Base-by-base conservation (phyloP, 2,113 vertebrate genomes). In the Phoenicopterus ruber region DNA sequence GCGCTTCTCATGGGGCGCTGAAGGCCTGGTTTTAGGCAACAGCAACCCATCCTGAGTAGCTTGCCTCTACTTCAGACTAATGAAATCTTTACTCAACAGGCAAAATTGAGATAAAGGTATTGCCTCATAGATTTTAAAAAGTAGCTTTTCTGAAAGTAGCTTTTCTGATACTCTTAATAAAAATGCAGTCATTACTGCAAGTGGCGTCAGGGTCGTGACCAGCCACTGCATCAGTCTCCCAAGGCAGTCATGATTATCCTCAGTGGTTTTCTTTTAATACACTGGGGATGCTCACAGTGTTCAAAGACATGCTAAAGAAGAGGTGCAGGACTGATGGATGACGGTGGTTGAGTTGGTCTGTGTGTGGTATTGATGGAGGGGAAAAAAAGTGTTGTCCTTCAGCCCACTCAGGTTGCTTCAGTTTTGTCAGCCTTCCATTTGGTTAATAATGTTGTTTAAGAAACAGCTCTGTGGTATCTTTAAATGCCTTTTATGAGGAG, bases 251-350 rank as follows among this genome's bases (percentile, higher is more conserved):
- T 12, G 50, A 8, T 78, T 59, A 26, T 67, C 20, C 13, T 42
- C 17, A 2, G 40, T n/a, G 21, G 11, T 74, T 84, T 42, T n/a
- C 58, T 66, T 12, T 49, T 22, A 46, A 6, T 76, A 20, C 0
- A 0, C 59, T 54, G 31, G 58, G 17, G 7, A 42, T 81, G 50
- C 28, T 90, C 8, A 10, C 0, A 0, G 7, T 59, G 38, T 59
- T 83, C 10, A 17, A 77, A 73, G 16, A 46, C 9, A 2, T 3
- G 13, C 22, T 50, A 25, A 77, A 59, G 54, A 77, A 47, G 54
- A 73, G 42, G 25, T 66, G 29, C 38, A 58, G 66, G 54, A 18
- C 50, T 93, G 63, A 83, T 36, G 42, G 46, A 61, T 86, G n/a
- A 8, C 8, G 57, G 55, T 11, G n/a, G 6, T 70, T 84, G 76